Evolutionary conservation across 2,797 vertebrate species (phyloP).

Genomic region (Catamblyrhynchus diadema): DNA sequence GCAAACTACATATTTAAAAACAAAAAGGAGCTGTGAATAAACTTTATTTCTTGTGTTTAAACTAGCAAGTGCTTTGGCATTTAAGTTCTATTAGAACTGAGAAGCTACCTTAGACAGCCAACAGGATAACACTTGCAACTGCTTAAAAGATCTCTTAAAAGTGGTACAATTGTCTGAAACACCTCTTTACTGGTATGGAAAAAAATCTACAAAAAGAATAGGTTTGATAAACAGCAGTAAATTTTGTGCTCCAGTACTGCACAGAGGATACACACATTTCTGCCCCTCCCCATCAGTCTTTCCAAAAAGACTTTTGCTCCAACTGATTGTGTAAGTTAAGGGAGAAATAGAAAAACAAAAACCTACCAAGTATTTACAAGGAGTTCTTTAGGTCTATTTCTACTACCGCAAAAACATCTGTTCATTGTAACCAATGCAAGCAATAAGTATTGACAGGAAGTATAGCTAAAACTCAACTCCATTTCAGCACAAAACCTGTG

Average conservation of each 20-base stretch:
- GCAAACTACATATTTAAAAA: not conserved
- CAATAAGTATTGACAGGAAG: not conserved
- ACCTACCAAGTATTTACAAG: not conserved
- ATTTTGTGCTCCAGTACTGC: not conserved
- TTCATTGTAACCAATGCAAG: not conserved
- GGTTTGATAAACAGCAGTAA: not conserved
- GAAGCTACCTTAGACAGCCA: not conserved
- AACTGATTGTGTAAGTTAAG: not conserved
- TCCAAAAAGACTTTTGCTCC: not conserved
- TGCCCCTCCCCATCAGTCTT: fast-evolving
- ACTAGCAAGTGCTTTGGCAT: not conserved
- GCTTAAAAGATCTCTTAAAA: not conserved
- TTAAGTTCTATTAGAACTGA: not conserved
- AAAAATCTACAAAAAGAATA: not conserved
- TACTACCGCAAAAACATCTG: not conserved
- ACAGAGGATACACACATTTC: not conserved
- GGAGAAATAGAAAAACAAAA: not conserved
- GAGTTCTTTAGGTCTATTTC: not conserved
- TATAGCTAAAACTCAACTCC: not conserved
- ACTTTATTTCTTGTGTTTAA: not conserved
- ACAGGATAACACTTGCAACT: not conserved
- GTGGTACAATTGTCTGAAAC: not conserved
- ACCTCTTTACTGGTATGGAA: not conserved
- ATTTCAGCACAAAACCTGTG: not conserved
- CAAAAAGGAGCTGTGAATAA: not conserved